A percentile compares a stretch with the other conserved stretches of the same genome.
These are phyloP conservation scores for Chrosomus eos DNA, from an alignment of 2,797 vertebrate genomes.

Conservation along the genomic window DNA sequence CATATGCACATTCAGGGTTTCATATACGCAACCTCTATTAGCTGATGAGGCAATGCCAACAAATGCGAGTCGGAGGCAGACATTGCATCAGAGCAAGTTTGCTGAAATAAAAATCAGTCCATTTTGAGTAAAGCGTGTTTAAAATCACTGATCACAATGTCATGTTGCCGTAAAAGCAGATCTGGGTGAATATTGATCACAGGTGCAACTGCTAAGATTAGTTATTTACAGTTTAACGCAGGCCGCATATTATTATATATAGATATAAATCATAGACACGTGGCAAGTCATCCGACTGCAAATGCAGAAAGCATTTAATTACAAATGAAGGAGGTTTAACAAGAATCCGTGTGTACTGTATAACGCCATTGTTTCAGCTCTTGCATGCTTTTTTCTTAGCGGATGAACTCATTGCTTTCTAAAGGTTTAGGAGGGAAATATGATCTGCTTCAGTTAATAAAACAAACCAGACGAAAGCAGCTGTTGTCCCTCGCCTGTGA, in stretches of 20 bases:
- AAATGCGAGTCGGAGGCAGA: background rate
- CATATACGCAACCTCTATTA: slow-evolving; percentile 66
- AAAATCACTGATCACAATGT: background rate
- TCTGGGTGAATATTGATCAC: slow-evolving; percentile 16
- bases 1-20: slow-evolving; percentile 68
- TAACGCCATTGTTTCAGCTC: background rate
- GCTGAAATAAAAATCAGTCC: slow-evolving; percentile 1
- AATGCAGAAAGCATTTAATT: background rate
- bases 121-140: slow-evolving; percentile 19
- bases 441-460: background rate
- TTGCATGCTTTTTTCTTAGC: slow-evolving; percentile 8
- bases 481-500: background rate
- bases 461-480: slow-evolving; percentile 14
- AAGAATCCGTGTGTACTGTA: background rate
- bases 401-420: background rate
- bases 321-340: slow-evolving; percentile 10
- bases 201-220: background rate
- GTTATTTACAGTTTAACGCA: slow-evolving; percentile 16
- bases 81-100: background rate
- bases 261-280: slow-evolving; percentile 1
- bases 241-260: background rate
- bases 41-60: slow-evolving; percentile 42
- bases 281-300: background rate
- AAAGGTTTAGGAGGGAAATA: slow-evolving; percentile 10
- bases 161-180: background rate